Conservation (phyloP, 2,113 vertebrate genomes). For the Ia io region DNA sequence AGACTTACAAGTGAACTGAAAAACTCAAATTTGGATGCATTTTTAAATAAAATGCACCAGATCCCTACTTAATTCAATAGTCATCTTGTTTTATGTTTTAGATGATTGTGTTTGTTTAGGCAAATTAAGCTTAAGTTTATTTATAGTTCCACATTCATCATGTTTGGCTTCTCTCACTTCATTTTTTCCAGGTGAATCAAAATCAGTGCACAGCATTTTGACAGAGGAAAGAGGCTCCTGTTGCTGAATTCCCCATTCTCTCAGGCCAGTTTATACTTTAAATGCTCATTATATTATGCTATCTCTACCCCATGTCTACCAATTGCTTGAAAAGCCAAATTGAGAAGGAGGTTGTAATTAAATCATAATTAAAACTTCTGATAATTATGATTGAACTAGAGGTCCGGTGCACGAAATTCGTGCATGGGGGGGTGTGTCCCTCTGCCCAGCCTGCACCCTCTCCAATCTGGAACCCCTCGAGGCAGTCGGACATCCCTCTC, state of each 20-base stretch:
- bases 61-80: neutral
- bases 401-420: no score
- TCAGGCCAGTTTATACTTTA: neutral
- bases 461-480: no score
- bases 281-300: neutral
- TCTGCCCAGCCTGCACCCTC: no score
- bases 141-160: neutral
- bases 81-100: neutral
- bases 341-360: neutral
- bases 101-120: neutral
- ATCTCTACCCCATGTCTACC: neutral
- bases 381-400: neutral
- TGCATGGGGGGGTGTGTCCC: no score
- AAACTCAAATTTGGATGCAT: neutral
- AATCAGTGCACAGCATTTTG: neutral
- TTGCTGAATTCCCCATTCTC: neutral
- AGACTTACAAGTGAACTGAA: neutral
- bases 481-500: no score
- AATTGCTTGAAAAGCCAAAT: neutral
- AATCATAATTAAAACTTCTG: neutral
- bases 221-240: neutral
- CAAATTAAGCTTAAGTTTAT: neutral
- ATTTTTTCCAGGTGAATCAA: conserved; percentile 33
- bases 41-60: neutral
- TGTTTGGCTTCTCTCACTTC: neutral